Percentiles rank a stretch among this genome's conserved stretches.
phyloP scores from a whole-genome alignment of 2,888 invertebrate species.

The Andrena minutula region DNA sequence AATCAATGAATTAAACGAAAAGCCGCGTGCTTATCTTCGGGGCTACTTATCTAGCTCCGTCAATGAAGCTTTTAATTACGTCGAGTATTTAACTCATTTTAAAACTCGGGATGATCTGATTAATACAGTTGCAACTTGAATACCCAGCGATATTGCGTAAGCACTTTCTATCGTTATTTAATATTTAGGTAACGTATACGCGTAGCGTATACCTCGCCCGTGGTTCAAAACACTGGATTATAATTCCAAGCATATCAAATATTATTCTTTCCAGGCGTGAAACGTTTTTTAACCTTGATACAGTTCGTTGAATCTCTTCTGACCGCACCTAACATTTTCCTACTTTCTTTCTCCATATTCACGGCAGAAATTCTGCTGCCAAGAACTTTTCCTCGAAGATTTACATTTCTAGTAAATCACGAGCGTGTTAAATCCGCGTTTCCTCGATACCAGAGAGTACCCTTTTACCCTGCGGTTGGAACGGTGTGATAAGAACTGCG shows the following conservation, averaged over 20 bases:
- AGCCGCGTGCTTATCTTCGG: background rate
- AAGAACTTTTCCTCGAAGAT: too few relatives aligned
- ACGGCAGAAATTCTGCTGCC: too few relatives aligned
- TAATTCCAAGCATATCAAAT: background rate
- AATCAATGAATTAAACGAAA: background rate
- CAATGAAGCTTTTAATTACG: background rate
- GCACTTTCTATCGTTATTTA: background rate
- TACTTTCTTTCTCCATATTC: too few relatives aligned
- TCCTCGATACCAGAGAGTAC: too few relatives aligned
- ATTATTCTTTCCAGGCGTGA: background rate
- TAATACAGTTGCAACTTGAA: background rate
- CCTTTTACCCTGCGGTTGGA: background rate
- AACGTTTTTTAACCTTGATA: too few relatives aligned
- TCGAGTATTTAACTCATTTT: background rate
- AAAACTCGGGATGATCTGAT: background rate
- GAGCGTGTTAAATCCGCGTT: background rate
- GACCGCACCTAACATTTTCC: too few relatives aligned
- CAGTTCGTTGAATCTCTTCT: too few relatives aligned
- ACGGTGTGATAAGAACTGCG: background rate
- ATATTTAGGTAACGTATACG: background rate
- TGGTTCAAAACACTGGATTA: background rate
- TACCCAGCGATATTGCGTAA: background rate
- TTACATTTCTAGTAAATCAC: too few relatives aligned
- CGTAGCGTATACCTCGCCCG: background rate
- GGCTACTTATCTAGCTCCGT: background rate